Evolutionary conservation across 1,140 invertebrate genomes (phyloP).

Genomic region (Bombus vancouverensis): DNA sequence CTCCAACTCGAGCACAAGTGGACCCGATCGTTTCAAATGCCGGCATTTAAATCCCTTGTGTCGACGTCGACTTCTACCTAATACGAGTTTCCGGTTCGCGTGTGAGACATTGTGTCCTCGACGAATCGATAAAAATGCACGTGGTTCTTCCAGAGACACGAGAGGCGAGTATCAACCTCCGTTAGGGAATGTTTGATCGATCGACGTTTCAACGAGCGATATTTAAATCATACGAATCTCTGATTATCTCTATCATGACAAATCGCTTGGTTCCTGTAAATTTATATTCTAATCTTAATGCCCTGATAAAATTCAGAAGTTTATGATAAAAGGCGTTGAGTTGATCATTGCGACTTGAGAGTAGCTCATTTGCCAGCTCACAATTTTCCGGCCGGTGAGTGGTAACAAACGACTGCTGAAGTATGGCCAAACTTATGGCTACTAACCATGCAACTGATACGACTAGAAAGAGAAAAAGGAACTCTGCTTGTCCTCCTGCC

Average conservation of each 20-base stretch:
- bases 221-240: background rate
- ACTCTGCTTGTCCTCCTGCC: background rate
- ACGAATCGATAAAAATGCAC: constrained; percentile 22
- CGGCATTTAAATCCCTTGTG: constrained; percentile 24
- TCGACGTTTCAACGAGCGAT: constrained; percentile 13
- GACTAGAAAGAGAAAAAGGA: constrained; percentile 28
- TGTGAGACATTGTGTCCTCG: background rate
- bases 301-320: background rate
- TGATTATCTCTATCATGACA: background rate
- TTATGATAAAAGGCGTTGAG: background rate
- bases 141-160: background rate
- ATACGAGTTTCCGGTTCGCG: background rate
- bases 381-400: constrained; percentile 33
- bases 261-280: background rate
- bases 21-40: constrained; percentile 10
- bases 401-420: background rate
- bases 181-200: constrained; percentile 36
- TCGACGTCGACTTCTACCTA: background rate
- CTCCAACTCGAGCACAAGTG: background rate
- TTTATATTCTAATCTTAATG: background rate
- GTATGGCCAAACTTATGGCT: background rate
- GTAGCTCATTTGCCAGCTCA: background rate
- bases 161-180: background rate
- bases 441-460: background rate
- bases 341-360: background rate